Conservation (phyloP, 2,797 vertebrate genomes). For the Petrocephalus schoutedeni region DNA sequence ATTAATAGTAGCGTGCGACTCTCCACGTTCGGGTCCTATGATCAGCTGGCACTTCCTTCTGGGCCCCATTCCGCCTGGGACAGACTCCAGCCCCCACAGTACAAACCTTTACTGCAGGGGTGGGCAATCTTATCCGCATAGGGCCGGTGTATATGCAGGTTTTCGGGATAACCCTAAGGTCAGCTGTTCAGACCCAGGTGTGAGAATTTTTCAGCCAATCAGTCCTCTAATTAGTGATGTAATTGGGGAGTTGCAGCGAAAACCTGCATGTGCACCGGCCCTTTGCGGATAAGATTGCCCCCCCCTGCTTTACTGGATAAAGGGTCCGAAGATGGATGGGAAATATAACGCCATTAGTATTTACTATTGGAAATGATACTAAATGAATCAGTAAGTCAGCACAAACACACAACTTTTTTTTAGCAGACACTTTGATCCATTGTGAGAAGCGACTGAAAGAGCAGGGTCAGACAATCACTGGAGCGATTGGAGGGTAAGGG, state of each 20-base stretch:
- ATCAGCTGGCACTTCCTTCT: neutral
- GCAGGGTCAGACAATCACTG: neutral
- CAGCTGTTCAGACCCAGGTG: too few relatives aligned
- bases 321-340: neutral
- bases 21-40: neutral
- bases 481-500: neutral
- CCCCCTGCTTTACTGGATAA: neutral
- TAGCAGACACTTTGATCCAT: neutral
- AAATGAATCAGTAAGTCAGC: neutral
- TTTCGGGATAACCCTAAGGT: too few relatives aligned
- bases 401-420: neutral
- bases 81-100: neutral
- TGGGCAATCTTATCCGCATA: too few relatives aligned
- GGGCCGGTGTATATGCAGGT: too few relatives aligned
- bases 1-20: neutral
- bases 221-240: too few relatives aligned
- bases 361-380: neutral
- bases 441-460: neutral
- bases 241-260: too few relatives aligned
- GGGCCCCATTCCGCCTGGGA: neutral
- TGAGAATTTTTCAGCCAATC: too few relatives aligned
- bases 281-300: too few relatives aligned
- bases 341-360: neutral
- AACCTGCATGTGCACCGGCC: too few relatives aligned
- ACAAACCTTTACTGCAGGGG: too few relatives aligned